Base-by-base conservation (phyloP, 2,888 invertebrate genomes). In the Antheraea assamensis region DNA sequence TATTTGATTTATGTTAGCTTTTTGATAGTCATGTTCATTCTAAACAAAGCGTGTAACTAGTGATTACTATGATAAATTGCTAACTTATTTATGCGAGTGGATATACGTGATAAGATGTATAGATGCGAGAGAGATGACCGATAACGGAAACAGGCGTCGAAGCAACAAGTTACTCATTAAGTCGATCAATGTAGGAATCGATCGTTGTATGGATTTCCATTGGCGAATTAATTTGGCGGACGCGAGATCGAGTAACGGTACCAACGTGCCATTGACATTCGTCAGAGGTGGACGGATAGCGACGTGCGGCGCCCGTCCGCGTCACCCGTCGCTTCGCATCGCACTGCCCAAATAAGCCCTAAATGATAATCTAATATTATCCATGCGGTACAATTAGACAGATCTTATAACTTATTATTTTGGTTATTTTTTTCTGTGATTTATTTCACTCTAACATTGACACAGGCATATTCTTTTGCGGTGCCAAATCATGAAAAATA, bases 181-280 rank as follows among this genome's bases (percentile, higher is more conserved):
- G 85, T 86, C 83, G 87, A 92, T 91, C 89, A 86, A 90, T 89
- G 87, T 83, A 85, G 87, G 89, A 90, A 90, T 92, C 88, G 86
- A 93, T 90, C 87, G 90, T 81, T 85, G 88, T 87, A 85, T 87
- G 88, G 88, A 91, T 90, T 90, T 89, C 85, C 87, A 91, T 91
- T 89, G 91, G 92, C 90, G 88, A 93, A 94, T 93, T 92, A 94
- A 93, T 93, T 94, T 88, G 92, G 92, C 91, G 88, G 88, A 85
- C 89, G 90, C 89, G 90, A 92, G 93, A 93, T 92, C 90, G 91
- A 90, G 86, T 94, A 94, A 94, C 94, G 94, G 94, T 92, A 88
- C 81, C 81, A 87, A 87, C 91, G 90, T 93, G 94, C 93, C 94
- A 94, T 88, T 93, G 94, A 93, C 94, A 94, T 91, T 90, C 91